These are phyloP conservation scores for Himalopsyche japonica DNA, from an alignment of 2,888 invertebrate genomes.

Conservation along the genomic window DNA sequence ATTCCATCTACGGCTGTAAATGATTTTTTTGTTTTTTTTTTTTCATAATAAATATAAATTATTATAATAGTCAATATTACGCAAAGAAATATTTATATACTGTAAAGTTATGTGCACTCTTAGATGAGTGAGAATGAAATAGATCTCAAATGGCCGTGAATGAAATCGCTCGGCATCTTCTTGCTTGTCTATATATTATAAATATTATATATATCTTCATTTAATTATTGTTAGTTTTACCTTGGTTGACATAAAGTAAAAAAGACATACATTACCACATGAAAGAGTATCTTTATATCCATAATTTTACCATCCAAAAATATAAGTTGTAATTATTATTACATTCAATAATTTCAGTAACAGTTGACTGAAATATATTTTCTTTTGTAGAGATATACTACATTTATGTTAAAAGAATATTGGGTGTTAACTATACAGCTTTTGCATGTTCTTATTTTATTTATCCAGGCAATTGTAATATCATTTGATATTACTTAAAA, in stretches of 20 bases:
- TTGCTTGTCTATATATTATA: neutral
- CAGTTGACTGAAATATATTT: too few relatives aligned
- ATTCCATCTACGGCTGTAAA: neutral
- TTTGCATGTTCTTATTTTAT: too few relatives aligned
- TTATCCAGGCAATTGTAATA: too few relatives aligned
- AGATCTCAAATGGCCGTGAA: constrained; percentile 2
- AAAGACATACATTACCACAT: too few relatives aligned
- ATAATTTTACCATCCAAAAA: too few relatives aligned
- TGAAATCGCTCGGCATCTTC: neutral
- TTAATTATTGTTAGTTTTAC: neutral
- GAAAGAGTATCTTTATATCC: too few relatives aligned
- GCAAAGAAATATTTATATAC: constrained; percentile 3
- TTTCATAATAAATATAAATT: neutral
- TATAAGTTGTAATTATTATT: too few relatives aligned
- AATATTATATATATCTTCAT: neutral
- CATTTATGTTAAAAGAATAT: too few relatives aligned
- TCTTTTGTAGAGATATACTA: too few relatives aligned
- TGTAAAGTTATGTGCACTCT: neutral
- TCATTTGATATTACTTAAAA: too few relatives aligned
- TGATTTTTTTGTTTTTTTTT: neutral
- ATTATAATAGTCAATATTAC: neutral
- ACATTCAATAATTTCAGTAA: too few relatives aligned
- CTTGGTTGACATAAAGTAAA: neutral
- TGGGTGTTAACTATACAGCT: too few relatives aligned
- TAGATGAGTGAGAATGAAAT: neutral